Evolutionary conservation across 1,140 invertebrate species (phyloP), one percentile per base, ranked within the genome.

Genomic region (Orchesella cincta): DNA sequence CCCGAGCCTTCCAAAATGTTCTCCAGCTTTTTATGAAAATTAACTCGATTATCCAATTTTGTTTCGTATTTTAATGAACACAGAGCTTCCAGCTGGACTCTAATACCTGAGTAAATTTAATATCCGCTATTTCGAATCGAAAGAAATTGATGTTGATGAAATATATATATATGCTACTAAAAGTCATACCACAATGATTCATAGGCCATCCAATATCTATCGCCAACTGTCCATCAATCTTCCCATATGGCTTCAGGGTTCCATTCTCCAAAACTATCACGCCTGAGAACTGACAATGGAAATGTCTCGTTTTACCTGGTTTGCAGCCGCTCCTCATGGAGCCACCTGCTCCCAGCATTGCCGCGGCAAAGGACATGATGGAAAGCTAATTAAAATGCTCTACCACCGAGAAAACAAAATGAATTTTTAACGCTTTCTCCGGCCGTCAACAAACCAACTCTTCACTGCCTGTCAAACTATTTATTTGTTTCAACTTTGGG

Each of bases 1-100:
- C 34, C 35, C 8, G 71, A 36, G 16, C 39, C 71, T 20, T 36
- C 20, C 34, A 73, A 51, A n/a, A 73, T 73, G 23, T 51, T 51
- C 5, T 73, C 71, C 5, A 23, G 26, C 26, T 73, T 73, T 73
- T 73, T 73, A 26, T 73, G 71, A 73, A 46, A 46, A 73, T 35
- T 73, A 28, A 73, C 35, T 8, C 71, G 18, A 28, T 73, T 73
- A 46, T 73, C 71, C 71, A 73, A 26, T 23, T 73, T 36, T 46
- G 71, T 73, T 16, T 73, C 71, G 26, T 39, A 73, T 26, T 73
- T 73, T 16, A 73, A 23, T 3, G 26, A 39, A 46, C 34, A 36
- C 20, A 23, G 34, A 36, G 71, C 71, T 16, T 71, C 67, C 16
- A 71, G 31, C 67, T 71, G 67, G 18, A 71, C 23, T 3, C 67